phyloP scores from a whole-genome alignment of 2,888 invertebrate genomes.

The Phyllotreta cruciferae region DNA sequence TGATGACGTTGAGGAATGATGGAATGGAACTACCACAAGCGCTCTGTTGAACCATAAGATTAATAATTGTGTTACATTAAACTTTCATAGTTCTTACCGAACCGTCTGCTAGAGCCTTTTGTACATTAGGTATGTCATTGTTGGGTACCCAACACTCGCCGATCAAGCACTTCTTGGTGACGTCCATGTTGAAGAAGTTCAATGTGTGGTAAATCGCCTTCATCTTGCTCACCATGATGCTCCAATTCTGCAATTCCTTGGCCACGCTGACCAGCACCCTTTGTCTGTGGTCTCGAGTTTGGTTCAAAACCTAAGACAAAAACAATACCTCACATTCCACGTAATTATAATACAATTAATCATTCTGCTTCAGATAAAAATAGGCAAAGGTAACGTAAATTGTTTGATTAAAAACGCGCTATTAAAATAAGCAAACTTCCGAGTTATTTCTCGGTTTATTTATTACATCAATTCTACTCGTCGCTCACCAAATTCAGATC shows the following conservation, averaged over 20 bases:
- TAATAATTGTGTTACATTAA: constrained; percentile 10
- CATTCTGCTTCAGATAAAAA: not conserved
- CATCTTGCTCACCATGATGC: constrained; percentile 79
- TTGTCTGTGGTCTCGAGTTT: constrained; percentile 88
- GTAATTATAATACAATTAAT: not conserved
- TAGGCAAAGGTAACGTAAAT: constrained; percentile 15
- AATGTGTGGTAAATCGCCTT: constrained; percentile 80
- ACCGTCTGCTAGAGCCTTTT: constrained; percentile 80
- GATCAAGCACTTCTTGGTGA: constrained; percentile 75
- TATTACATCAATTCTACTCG: not conserved
- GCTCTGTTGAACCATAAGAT: constrained; percentile 56
- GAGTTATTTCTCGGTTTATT: not conserved
- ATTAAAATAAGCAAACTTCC: not conserved
- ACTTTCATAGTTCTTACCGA: constrained; percentile 64
- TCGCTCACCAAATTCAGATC: constrained; percentile 77
- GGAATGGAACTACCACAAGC: constrained; percentile 72
- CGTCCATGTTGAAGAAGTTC: constrained; percentile 76
- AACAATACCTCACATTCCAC: not conserved
- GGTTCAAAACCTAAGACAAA: constrained; percentile 73
- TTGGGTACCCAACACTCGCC: constrained; percentile 79
- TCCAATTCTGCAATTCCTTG: constrained; percentile 87
- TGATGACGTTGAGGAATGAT: constrained; percentile 75
- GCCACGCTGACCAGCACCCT: constrained; percentile 85
- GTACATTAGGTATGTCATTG: constrained; percentile 73
- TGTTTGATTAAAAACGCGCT: constrained; percentile 16